phyloP scores from a whole-genome alignment of 2,888 invertebrate species.

The Nysson spinosus region DNA sequence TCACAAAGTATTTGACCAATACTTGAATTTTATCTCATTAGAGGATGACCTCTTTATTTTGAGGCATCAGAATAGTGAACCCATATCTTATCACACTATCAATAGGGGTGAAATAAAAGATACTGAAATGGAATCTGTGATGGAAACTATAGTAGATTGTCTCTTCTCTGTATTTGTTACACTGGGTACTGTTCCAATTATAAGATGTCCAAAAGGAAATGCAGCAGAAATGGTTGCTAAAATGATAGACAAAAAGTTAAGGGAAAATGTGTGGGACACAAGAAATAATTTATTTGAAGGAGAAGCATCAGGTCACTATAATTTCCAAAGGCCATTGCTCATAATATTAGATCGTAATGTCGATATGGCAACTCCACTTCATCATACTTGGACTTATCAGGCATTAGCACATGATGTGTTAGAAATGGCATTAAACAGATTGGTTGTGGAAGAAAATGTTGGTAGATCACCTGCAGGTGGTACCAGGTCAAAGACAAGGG shows the following conservation, averaged over 20 bases:
- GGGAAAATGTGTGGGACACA: constrained; percentile 97
- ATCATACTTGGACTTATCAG: constrained; percentile 99
- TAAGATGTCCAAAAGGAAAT: constrained; percentile 93
- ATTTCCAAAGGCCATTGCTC: constrained; percentile 95
- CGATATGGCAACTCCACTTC: constrained; percentile 98
- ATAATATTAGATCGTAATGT: constrained; percentile 95
- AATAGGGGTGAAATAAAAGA: constrained; percentile 96
- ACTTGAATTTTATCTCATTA: constrained; percentile 97
- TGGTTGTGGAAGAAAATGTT: constrained; percentile 84
- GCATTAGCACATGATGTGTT: constrained; percentile 97
- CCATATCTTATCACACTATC: constrained; percentile 96
- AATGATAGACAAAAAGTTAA: constrained; percentile 96
- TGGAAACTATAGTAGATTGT: constrained; percentile 97
- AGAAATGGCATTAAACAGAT: constrained; percentile 91
- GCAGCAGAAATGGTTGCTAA: constrained; percentile 99
- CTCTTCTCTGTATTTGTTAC: constrained; percentile 99
- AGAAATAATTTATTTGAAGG: constrained; percentile 96
- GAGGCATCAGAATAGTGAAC: constrained; percentile 94
- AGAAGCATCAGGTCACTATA: constrained; percentile 86
- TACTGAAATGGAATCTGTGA: constrained; percentile 95
- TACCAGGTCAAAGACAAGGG: constrained; percentile 87
- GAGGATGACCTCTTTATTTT: constrained; percentile 98
- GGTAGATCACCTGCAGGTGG: constrained; percentile 80
- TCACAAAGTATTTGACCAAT: constrained; percentile 97
- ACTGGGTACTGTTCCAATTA: constrained; percentile 84